Base-by-base conservation (phyloP, 64 coral and sea anemone species). In the Montipora sp. region DNA sequence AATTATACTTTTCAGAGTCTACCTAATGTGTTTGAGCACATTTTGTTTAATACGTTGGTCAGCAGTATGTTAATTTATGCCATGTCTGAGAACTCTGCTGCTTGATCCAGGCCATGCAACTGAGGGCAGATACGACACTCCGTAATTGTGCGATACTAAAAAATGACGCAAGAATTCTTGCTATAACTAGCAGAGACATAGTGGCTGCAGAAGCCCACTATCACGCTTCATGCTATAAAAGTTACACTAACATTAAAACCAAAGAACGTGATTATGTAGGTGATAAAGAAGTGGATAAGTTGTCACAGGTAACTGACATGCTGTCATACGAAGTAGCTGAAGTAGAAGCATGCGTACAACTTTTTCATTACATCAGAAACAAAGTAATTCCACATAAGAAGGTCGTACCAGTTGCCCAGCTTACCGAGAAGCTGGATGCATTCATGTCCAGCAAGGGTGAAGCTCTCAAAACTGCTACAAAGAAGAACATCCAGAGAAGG, bases 401-500 rank as follows among this genome's bases (percentile, higher is more conserved):
- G 79, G 79, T 90, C 79, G 89, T 90, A 50, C 60, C 89, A 63
- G 89, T 90, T 90, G 89, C 77, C 59, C 58, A 90, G 70, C 89
- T 90, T 90, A 90, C 89, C 14, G 24, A 71, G 79, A 90, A 23
- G 66, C 89, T 90, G 89, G 89, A 90, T 66, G 78, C 58, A 48
- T 90, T 80, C 70, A 90, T 89, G 66, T 81, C 77, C 61, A 90
- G 59, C 89, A 90, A 90, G 79, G 59, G 89, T 80, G 89, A 90
- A 66, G 79, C 75, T 70, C 77, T 90, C 44, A 63, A 73, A 69
- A 70, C 65, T 73, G 66, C 89, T 69, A 14, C 79, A 70, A 91
- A 83, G 75, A 89, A 89, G 73, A 91, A 91, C 79, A 82, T 91
- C 47, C 11, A 66, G 81, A 81, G 73, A 89, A 89, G 70, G 89